Percentiles rank a stretch among this genome's conserved stretches.
Evolutionary conservation across 2,888 invertebrate genomes (phyloP).

Genomic region (Frankliniella fusca): DNA sequence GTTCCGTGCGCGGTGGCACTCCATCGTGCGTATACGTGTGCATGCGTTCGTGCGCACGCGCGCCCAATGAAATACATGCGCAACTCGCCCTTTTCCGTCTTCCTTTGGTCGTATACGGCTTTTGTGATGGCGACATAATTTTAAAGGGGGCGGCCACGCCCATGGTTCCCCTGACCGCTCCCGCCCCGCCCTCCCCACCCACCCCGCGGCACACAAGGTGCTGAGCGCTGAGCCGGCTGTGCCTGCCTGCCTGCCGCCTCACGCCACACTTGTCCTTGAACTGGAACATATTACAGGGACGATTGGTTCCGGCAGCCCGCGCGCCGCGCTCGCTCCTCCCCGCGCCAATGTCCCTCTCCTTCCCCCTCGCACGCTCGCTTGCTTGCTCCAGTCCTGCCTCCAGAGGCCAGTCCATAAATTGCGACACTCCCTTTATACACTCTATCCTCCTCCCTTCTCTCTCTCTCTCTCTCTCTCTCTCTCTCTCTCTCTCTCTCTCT

Average conservation of each 20-base stretch:
- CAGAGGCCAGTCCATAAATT: constrained; percentile 18
- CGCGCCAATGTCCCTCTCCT: no score
- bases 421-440: constrained; percentile 11
- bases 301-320: constrained; percentile 15
- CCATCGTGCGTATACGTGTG: no score
- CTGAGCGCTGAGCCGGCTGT: not conserved
- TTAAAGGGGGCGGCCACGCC: not conserved
- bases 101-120: no score
- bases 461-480: no score
- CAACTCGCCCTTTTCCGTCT: no score
- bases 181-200: no score
- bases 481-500: no score
- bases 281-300: constrained; percentile 18
- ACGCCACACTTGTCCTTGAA: not conserved
- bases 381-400: no score
- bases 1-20: no score
- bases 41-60: no score
- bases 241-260: not conserved
- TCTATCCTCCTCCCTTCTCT: no score
- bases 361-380: no score
- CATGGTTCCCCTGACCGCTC: not conserved
- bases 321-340: not conserved
- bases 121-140: not conserved
- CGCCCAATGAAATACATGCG: not conserved
- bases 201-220: not conserved